Conservation (phyloP, 35 echinoderm and acorn worm genomes). For the Holothuria glaberrima region DNA sequence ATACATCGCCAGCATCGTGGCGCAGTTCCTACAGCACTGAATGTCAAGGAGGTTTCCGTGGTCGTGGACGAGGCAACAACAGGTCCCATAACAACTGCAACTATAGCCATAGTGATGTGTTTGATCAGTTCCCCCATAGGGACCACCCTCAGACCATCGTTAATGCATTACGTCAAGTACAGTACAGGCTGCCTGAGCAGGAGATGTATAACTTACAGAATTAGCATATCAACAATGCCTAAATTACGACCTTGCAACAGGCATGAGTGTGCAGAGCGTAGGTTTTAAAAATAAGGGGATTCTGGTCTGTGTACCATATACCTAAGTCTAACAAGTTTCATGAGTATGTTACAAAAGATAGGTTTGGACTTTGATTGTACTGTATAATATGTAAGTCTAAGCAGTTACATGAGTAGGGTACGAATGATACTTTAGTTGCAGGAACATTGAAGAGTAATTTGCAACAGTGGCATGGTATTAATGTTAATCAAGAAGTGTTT, state of each 20-base stretch:
- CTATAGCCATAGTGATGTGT: constrained; percentile 1
- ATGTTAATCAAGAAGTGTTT: constrained; percentile 3
- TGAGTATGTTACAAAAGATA: background rate
- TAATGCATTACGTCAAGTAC: background rate
- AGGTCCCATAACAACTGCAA: background rate
- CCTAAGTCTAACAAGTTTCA: too few relatives aligned
- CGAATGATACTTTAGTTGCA: background rate
- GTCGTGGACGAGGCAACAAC: constrained; percentile 8
- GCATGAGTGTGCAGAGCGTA: background rate
- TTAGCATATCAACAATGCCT: background rate
- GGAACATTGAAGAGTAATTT: background rate
- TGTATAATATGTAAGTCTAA: background rate
- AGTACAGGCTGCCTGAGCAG: background rate
- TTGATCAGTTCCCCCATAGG: constrained; percentile 25
- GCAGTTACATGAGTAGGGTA: background rate
- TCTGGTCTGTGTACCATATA: background rate
- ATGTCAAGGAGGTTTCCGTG: constrained; percentile 10
- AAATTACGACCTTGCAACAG: background rate
- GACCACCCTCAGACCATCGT: constrained; percentile 23
- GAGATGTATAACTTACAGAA: too few relatives aligned
- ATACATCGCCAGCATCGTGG: background rate
- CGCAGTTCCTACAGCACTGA: background rate
- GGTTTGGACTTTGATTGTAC: background rate
- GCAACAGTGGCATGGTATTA: constrained; percentile 20
- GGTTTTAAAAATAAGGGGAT: background rate